Percentiles rank a stretch among this genome's conserved stretches.
phyloP scores from a whole-genome alignment of 1,140 invertebrate species.

The Spodoptera frugiperda region DNA sequence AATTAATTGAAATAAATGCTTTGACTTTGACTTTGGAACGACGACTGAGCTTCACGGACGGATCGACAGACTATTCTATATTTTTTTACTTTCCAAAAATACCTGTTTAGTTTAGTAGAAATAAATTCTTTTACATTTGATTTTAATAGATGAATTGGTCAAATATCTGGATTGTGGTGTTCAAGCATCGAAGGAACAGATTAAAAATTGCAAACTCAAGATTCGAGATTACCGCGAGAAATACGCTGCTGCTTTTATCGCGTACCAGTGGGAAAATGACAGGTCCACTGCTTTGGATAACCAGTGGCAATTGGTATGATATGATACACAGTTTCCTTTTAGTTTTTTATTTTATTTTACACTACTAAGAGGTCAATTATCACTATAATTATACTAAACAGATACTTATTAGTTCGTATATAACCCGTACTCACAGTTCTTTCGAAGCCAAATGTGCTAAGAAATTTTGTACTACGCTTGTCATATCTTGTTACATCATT shows the following conservation, averaged over 20 bases:
- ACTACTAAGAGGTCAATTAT: too few relatives aligned
- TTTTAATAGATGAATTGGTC: slow-evolving; percentile 63
- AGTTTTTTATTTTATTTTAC: neutral
- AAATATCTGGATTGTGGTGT: slow-evolving; percentile 71
- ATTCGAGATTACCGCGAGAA: slow-evolving; percentile 59
- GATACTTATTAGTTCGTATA: too few relatives aligned
- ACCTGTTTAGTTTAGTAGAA: neutral
- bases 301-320: slow-evolving; percentile 66
- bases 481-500: too few relatives aligned
- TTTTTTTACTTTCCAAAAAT: too few relatives aligned
- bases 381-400: too few relatives aligned
- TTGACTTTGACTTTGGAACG: too few relatives aligned
- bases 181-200: slow-evolving; percentile 58
- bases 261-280: slow-evolving; percentile 69
- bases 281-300: slow-evolving; percentile 58
- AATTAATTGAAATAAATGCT: too few relatives aligned
- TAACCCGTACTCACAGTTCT: too few relatives aligned
- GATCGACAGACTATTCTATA: too few relatives aligned
- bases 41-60: too few relatives aligned
- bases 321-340: neutral
- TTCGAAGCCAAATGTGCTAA: too few relatives aligned
- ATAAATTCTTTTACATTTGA: neutral
- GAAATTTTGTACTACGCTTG: too few relatives aligned
- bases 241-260: slow-evolving; percentile 54
- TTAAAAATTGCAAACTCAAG: slow-evolving; percentile 55